phyloP scores from a whole-genome alignment of 2,797 vertebrate species.

The Rhabdomys pumilio region DNA sequence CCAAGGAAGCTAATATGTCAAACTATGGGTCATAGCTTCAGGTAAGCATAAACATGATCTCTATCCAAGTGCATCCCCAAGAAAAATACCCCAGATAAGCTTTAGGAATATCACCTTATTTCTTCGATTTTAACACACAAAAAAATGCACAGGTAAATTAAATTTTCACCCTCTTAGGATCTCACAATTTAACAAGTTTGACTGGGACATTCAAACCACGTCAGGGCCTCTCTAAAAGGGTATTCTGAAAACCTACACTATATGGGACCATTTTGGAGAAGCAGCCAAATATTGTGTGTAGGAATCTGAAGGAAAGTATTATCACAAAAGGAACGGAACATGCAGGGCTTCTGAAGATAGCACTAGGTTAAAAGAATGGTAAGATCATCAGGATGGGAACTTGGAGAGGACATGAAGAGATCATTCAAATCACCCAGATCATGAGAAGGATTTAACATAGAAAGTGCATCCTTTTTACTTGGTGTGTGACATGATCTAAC shows the following conservation, averaged over 20 bases:
- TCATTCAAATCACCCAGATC: background rate
- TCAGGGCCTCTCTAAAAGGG: background rate
- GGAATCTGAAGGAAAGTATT: background rate
- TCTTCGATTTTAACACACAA: constrained; percentile 15
- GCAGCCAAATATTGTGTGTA: background rate
- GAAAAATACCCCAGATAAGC: background rate
- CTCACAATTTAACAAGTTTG: background rate
- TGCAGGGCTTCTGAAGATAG: background rate
- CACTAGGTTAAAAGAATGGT: background rate
- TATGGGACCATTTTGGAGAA: background rate
- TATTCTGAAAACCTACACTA: background rate
- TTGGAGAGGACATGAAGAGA: background rate
- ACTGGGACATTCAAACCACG: background rate
- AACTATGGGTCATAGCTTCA: background rate
- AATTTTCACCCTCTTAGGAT: background rate
- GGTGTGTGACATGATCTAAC: background rate
- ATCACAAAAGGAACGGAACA: background rate
- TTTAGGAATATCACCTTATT: background rate
- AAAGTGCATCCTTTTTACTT: background rate
- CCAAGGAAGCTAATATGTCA: constrained; percentile 1
- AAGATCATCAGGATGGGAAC: background rate
- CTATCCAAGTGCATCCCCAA: background rate
- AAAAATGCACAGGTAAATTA: background rate
- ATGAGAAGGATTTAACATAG: background rate
- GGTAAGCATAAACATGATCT: background rate